These are phyloP conservation scores for Circus cinereus DNA, from an alignment of 2,797 vertebrate genomes.

Conservation along the genomic window DNA sequence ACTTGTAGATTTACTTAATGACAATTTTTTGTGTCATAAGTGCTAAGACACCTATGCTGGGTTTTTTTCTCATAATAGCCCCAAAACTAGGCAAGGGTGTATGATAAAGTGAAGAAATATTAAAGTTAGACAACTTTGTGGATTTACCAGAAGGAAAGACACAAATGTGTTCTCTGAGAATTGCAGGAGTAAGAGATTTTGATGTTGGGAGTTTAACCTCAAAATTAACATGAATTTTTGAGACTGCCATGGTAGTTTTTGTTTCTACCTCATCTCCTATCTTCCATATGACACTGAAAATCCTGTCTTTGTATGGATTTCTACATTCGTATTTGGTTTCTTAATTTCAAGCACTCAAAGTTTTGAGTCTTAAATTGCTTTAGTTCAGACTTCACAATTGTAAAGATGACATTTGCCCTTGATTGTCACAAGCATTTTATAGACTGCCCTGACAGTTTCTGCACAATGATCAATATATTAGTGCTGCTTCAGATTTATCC, in stretches of 20 bases:
- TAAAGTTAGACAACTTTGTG: neutral
- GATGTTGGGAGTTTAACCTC: neutral
- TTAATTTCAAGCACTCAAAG: neutral
- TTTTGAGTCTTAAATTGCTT: neutral
- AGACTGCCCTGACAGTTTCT: neutral
- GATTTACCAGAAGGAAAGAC: neutral
- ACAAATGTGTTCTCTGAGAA: neutral
- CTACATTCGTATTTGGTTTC: neutral
- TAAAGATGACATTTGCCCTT: neutral
- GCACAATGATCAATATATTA: neutral
- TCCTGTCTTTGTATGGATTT: neutral
- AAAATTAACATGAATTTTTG: neutral
- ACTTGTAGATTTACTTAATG: neutral
- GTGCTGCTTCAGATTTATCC: neutral
- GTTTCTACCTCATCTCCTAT: neutral
- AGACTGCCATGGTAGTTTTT: neutral
- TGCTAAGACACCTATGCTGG: neutral
- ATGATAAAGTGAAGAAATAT: neutral
- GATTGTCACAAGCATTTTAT: neutral
- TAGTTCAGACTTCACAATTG: neutral
- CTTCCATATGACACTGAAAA: neutral
- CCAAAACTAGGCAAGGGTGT: neutral
- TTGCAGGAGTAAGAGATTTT: neutral
- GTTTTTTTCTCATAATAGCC: neutral
- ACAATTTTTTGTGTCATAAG: neutral